Evolutionary conservation across 2,888 invertebrate species (phyloP).

Genomic region (Lepas anatifera): DNA sequence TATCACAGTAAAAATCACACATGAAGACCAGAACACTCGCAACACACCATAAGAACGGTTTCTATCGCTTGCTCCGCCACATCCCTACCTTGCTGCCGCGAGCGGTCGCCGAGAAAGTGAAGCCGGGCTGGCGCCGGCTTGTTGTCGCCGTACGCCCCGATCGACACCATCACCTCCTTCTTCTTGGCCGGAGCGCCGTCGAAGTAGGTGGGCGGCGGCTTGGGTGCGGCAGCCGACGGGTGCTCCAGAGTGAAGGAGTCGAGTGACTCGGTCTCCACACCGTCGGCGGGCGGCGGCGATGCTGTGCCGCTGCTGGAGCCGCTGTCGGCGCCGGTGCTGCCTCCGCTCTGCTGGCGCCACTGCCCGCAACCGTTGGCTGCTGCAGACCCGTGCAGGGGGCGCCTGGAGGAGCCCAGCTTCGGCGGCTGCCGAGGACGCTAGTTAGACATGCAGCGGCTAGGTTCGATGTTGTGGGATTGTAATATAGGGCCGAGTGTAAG

Average conservation of each 20-base stretch:
- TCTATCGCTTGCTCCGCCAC: no score
- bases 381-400: no score
- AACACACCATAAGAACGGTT: no score
- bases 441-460: no score
- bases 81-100: no score
- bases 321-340: not conserved
- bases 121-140: not conserved
- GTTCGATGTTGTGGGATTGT: no score
- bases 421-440: no score
- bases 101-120: not conserved
- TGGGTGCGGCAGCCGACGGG: conserved; percentile 46
- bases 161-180: not conserved
- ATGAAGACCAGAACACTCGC: not conserved
- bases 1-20: no score
- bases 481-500: no score
- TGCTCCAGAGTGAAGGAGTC: conserved; percentile 60
- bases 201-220: conserved; percentile 57
- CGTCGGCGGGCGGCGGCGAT: conserved; percentile 23
- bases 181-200: not conserved
- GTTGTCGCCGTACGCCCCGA: not conserved
- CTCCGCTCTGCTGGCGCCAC: no score
- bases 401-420: no score
- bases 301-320: not conserved
- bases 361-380: no score
- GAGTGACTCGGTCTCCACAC: conserved; percentile 59